Evolutionary conservation across 2,888 invertebrate species (phyloP).

Genomic region (Artemia sp.): DNA sequence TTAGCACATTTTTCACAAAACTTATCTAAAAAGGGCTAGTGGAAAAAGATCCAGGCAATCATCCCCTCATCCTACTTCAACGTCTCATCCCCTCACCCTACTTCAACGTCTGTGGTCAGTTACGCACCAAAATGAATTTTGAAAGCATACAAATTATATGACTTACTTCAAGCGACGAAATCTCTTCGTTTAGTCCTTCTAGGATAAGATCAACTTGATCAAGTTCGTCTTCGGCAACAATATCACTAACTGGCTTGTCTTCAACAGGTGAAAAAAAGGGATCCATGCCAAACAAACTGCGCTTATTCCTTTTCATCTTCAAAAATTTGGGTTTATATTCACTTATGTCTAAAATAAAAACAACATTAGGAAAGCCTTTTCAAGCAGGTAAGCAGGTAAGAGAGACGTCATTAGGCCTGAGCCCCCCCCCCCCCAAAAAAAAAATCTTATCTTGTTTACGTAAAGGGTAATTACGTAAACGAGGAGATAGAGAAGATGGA

Average conservation of each 20-base stretch:
- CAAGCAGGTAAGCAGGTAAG: too few relatives aligned
- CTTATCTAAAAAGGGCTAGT: too few relatives aligned
- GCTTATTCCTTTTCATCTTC: constrained; percentile 17
- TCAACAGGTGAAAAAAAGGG: constrained; percentile 11
- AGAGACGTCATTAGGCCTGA: too few relatives aligned
- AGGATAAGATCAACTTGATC: constrained; percentile 27
- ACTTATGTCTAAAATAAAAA: not conserved
- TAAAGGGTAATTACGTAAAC: too few relatives aligned
- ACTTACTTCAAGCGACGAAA: constrained; percentile 42
- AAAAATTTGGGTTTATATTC: constrained; percentile 25
- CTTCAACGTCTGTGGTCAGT: not conserved
- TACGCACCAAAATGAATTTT: constrained; percentile 3
- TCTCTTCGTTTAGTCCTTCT: constrained; percentile 41
- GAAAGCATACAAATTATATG: not conserved
- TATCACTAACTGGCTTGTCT: constrained; percentile 29
- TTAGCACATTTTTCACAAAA: too few relatives aligned
- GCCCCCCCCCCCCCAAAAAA: too few relatives aligned
- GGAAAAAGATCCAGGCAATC: too few relatives aligned
- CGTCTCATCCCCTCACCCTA: too few relatives aligned
- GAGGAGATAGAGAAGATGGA: too few relatives aligned
- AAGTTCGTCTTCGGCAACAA: constrained; percentile 26
- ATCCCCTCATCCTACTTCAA: not conserved
- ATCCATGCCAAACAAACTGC: not conserved
- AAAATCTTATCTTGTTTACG: too few relatives aligned
- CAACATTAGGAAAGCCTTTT: too few relatives aligned